Base-by-base conservation (phyloP, 2,113 vertebrate species). In the Tachycineta bicolor region DNA sequence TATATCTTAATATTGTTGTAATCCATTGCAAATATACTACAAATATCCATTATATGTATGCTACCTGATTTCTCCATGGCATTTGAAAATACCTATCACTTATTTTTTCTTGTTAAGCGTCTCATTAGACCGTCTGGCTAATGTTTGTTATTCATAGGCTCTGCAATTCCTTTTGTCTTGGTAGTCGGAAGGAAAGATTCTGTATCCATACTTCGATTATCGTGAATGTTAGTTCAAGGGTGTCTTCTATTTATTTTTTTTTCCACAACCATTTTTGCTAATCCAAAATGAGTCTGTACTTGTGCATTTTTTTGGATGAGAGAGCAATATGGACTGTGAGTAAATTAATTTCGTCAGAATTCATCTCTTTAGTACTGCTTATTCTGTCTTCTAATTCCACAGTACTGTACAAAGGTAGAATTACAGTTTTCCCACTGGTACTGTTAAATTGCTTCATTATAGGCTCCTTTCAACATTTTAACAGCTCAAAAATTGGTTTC, bases 361-460 rank as follows among this genome's bases (percentile, higher is more conserved):
- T 80, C 14, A 3, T 58, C 85, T 89, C 44, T 90, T 89, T 43
- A 73, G n/a, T 60, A 55, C n/a, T 43, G 23, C 34, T 70, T 33
- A 21, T 86, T 85, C 82, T 75, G 52, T 50, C 88, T 96, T 92
- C 53, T 80, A 90, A 88, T 95, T 95, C 90, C 60, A 80, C 50
- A 70, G 64, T 47, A 47, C 29, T 52, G 64, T 95, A 63, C 83
- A 78, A 91, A 94, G 79, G 87, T 90, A 93, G 85, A 95, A 91
- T 93, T 93, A 83, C 53, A 37, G 29, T 94, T 96, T 93, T 94
- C 93, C 90, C 85, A 88, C 52, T 74, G 93, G 90, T 93, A 26
- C 52, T 81, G 56, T 90, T 93, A 88, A 85, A 96, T 83, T 86
- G 76, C 73, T 95, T 94, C 87, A 93, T 96, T 95, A 96, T 34